Percentiles rank a stretch among this genome's conserved stretches.
Evolutionary conservation across 2,113 vertebrate genomes (phyloP).

Genomic region (Thalassarche chlororhynchos): DNA sequence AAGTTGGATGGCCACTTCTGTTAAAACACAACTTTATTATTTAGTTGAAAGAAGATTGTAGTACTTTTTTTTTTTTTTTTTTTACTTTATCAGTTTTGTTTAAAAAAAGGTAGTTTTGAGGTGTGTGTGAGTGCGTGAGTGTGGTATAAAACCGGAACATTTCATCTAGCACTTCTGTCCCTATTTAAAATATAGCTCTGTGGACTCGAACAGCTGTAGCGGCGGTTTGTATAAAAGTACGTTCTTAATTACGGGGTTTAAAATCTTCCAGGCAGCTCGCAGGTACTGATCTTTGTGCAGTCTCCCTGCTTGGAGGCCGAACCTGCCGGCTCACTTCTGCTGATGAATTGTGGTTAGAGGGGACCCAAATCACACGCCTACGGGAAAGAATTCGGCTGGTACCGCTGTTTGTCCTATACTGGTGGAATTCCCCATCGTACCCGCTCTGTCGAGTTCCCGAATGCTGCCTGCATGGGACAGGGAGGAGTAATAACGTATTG

Average conservation of each 20-base stretch:
- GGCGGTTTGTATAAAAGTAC: not conserved
- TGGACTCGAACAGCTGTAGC: not conserved
- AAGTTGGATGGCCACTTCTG: not conserved
- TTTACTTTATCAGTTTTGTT: not conserved
- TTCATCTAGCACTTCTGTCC: not conserved
- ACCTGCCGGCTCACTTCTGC: not conserved
- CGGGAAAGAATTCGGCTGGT: not conserved
- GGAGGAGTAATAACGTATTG: accelerated
- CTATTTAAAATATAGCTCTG: not conserved
- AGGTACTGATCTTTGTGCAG: not conserved
- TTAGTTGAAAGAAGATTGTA: not conserved
- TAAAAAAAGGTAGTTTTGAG: not conserved
- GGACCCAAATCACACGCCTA: not conserved
- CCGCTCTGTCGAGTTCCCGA: accelerated
- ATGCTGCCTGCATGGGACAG: not conserved
- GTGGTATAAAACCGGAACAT: not conserved
- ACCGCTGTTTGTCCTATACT: accelerated
- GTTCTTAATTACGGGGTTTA: accelerated
- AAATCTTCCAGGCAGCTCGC: not conserved
- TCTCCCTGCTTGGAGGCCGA: not conserved
- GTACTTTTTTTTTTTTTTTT: not conserved
- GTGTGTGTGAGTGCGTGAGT: not conserved
- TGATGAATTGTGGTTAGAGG: accelerated
- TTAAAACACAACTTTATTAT: not conserved
- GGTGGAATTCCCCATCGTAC: not conserved